Conservation (phyloP, 1,140 invertebrate species). For the Heliconius hewitsoni region DNA sequence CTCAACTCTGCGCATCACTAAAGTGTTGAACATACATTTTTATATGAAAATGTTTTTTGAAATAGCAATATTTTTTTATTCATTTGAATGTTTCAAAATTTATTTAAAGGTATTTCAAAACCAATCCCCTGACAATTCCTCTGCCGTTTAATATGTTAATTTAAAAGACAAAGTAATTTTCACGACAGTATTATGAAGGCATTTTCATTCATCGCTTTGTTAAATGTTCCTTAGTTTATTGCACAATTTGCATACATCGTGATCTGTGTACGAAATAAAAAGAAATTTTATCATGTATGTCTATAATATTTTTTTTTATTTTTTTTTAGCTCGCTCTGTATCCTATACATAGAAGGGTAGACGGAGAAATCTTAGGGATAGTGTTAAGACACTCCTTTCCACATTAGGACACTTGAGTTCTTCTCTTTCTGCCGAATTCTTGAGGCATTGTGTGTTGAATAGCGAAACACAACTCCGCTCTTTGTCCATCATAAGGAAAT, state of each 20-base stretch:
- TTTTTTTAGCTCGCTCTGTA: too few species aligned
- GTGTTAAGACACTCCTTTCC: too few species aligned
- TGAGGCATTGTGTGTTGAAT: too few species aligned
- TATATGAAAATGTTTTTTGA: too few species aligned
- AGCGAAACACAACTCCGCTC: too few species aligned
- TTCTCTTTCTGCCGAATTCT: too few species aligned
- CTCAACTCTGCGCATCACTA: too few species aligned
- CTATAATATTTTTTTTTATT: background rate
- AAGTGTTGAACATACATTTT: too few species aligned
- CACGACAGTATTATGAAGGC: constrained; percentile 33
- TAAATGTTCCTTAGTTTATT: constrained; percentile 9
- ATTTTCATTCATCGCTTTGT: constrained; percentile 41
- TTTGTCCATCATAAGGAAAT: too few species aligned
- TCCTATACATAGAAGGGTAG: too few species aligned
- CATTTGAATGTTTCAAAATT: background rate
- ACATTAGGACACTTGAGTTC: too few species aligned
- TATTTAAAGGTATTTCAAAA: background rate
- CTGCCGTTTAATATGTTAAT: constrained; percentile 39
- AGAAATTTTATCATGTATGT: background rate
- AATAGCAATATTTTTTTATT: background rate
- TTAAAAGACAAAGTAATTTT: constrained; percentile 34
- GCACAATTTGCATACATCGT: constrained; percentile 17
- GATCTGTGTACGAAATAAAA: background rate
- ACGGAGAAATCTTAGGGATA: too few species aligned
- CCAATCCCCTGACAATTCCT: background rate